phyloP scores from a whole-genome alignment of 2,888 invertebrate genomes.

The Melanotus villosus region DNA sequence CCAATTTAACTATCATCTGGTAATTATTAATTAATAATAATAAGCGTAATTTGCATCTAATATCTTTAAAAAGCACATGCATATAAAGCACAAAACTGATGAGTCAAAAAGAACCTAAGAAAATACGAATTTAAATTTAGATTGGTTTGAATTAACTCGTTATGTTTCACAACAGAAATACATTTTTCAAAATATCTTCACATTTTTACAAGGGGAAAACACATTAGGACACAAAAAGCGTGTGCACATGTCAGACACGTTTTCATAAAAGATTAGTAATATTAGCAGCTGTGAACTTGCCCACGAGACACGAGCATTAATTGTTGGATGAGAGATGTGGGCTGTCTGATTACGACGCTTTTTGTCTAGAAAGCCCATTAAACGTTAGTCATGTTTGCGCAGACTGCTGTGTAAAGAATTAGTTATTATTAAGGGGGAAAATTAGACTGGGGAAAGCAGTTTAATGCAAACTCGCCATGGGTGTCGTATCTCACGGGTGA shows the following conservation, averaged over 20 bases:
- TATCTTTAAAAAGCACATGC: too few species aligned
- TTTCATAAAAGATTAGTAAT: constrained; percentile 25
- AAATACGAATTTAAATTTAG: too few species aligned
- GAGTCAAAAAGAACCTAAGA: too few species aligned
- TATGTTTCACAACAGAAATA: too few species aligned
- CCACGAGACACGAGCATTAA: constrained; percentile 27
- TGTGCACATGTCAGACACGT: constrained; percentile 22
- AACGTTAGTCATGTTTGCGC: constrained; percentile 28
- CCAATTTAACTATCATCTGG: too few species aligned
- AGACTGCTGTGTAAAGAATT: constrained; percentile 28
- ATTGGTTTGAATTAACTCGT: too few species aligned
- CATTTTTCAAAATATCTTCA: neutral
- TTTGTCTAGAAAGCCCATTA: constrained; percentile 29
- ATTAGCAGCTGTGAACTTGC: constrained; percentile 29
- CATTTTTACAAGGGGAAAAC: neutral
- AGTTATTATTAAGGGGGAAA: constrained; percentile 19
- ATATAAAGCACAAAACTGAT: too few species aligned
- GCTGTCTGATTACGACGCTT: constrained; percentile 25
- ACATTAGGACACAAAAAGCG: neutral
- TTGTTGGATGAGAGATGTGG: constrained; percentile 28
- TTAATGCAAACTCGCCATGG: constrained; percentile 3
- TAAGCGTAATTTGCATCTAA: too few species aligned
- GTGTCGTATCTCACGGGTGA: neutral
- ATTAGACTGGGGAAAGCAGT: constrained; percentile 20
- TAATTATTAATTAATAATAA: too few species aligned